Base-by-base conservation (phyloP, 1,140 invertebrate species). In the Pygmarrhopalites habei region DNA sequence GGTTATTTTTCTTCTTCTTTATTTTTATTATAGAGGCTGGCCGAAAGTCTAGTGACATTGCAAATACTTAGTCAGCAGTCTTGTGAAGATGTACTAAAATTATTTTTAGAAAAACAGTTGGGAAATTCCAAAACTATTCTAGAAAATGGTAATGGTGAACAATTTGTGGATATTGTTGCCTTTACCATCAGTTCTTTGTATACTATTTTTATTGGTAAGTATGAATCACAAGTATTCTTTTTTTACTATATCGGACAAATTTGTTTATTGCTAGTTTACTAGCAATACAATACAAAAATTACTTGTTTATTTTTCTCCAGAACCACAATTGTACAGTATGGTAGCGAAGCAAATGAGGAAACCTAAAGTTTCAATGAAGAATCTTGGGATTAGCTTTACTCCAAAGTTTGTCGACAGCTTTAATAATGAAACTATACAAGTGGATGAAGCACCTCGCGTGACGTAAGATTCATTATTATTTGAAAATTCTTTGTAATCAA, bases 121-220 rank as follows among this genome's bases (percentile, higher is more conserved):
- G 2, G 58, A 19, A 47, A 62, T 21, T 67, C 44, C 0, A 23
- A 52, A 46, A 29, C 2, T 19, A 39, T n/a, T 26, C 46, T 71
- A 28, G n/a, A n/a, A n/a, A 30, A 30, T 14, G 17, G 35, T 21
- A 17, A 58, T 1, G 51, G 39, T 17, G 14, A 17, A 19, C 29
- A 44, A 10, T 64, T 67, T 56, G 28, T 60, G 2, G 7, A 56
- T 41, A 52, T 43, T 29, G 52, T 70, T 2, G 39, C 65, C 1
- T 62, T 43, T 32, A 61, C 64, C 10, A 23, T 71, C 17, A 25
- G 52, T 14, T 19, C 57, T 2, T 12, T 68, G 12, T 51, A 67
- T 51, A 30, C 30, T 1, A 66, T 71, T 25, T 71, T 67, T 46
- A 68, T 71, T 29, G 69, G 68, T 70, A 49, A 49, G 23, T 56